Evolutionary conservation across 2,888 invertebrate species (phyloP).

Genomic region (Hoplodrina ambigua): DNA sequence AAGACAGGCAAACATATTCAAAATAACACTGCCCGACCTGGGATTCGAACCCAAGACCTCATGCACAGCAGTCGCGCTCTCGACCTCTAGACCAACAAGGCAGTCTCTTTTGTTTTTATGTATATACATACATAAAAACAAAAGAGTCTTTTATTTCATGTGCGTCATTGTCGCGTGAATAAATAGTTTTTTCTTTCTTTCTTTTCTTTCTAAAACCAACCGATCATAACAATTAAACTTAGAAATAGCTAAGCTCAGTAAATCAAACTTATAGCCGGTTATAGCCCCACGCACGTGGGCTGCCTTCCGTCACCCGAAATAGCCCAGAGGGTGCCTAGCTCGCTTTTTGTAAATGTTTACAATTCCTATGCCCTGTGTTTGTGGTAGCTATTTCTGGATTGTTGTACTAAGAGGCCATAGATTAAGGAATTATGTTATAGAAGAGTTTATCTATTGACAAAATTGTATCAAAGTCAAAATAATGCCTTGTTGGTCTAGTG

Average conservation of each 20-base stretch:
- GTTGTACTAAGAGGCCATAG: constrained; percentile 55
- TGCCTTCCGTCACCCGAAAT: constrained; percentile 75
- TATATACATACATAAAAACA: too few species aligned
- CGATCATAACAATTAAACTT: constrained; percentile 11
- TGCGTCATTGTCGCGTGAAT: too few species aligned
- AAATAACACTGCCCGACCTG: too few species aligned
- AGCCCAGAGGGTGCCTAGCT: constrained; percentile 66
- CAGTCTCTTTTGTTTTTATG: too few species aligned
- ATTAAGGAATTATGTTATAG: constrained; percentile 30
- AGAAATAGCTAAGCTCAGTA: constrained; percentile 36
- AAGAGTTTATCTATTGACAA: constrained; percentile 11
- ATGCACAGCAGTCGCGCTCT: too few species aligned
- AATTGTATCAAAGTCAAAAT: too few species aligned
- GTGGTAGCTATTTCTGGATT: constrained; percentile 62
- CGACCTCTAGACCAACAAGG: too few species aligned
- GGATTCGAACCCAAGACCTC: too few species aligned
- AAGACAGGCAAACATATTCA: too few species aligned
- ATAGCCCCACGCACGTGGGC: constrained; percentile 50
- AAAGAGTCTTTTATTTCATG: too few species aligned
- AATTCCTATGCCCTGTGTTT: constrained; percentile 64
- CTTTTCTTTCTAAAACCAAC: neutral
- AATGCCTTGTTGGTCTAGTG: too few species aligned
- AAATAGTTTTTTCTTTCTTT: too few species aligned
- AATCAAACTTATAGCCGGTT: constrained; percentile 42
- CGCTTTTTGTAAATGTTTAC: constrained; percentile 75